Base-by-base conservation (phyloP, 2,888 invertebrate species). In the Nudaria mundana region DNA sequence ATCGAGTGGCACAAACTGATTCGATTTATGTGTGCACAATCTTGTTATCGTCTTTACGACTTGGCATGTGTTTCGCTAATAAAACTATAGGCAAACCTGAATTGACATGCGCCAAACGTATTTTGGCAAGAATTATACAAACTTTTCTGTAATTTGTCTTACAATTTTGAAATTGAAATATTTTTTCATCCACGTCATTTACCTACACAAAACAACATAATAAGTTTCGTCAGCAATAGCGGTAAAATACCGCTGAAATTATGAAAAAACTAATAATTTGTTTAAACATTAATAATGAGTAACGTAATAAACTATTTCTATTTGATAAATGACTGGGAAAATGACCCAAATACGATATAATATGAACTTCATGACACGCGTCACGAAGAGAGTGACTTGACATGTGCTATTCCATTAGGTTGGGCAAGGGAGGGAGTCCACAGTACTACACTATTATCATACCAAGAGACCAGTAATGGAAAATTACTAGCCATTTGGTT, bases 41-140 rank as follows among this genome's bases (percentile, higher is more conserved):
- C 52, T 58, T 56, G 60, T 59, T 56, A 56, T 61, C 44, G 59
- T 71, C 64, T 80, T 77, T 76, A 80, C 56, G 81, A 77, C 68
- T 79, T 79, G 78, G 78, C 81, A 78, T 63, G 63, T 48, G 44
- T 56, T 49, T 58, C 57, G 63, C 63, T n/a, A 52, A 63, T 68
- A 63, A 67, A 56, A 58, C 57, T 49, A 52, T 60, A 59, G 45
- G 37, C 46, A 44, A 41, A 56, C 49, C n/a, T 57, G 56, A 53
- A 65, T 63, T 61, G 28, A 43, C 38, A 44, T 41, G 30, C 34
- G 33, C 36, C 22, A 42, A 38, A 5, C 24, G 47, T 55, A 40
- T 52, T 63, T 53, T 48, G 46, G 40, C 37, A 40, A 41, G 23
- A 44, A 50, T 35, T 13, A 14, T 34, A 23, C 23, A 33, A 14